Evolutionary conservation across 1,140 invertebrate species (phyloP).

Genomic region (Panulirus ornatus): DNA sequence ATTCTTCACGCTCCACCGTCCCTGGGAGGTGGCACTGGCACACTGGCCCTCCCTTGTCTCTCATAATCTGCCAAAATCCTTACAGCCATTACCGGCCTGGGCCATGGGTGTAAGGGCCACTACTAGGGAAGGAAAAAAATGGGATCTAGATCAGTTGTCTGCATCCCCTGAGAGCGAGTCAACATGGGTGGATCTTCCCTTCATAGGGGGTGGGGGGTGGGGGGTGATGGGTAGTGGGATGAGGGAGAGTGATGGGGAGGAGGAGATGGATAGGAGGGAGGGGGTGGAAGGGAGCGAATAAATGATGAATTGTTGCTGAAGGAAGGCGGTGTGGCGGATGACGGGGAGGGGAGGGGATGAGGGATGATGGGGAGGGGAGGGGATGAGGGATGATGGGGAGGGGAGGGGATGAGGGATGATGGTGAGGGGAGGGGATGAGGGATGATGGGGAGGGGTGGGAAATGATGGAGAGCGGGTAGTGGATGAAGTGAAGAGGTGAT

Average conservation of each 20-base stretch:
- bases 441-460: neutral
- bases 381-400: neutral
- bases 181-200: too few species aligned
- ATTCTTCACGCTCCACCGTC: neutral
- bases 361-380: neutral
- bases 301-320: too few species aligned
- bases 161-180: too few species aligned
- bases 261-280: neutral
- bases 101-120: too few species aligned
- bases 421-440: too few species aligned
- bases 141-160: too few species aligned
- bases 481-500: too few species aligned
- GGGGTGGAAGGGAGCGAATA: neutral
- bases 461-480: neutral
- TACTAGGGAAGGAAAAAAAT: too few species aligned
- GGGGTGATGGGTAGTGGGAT: neutral
- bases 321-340: neutral
- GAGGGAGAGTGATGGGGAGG: neutral
- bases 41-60: neutral
- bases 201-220: neutral
- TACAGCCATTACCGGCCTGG: neutral
- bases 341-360: neutral
- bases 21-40: slow-evolving; percentile 5
- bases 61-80: neutral
- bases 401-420: neutral